Percentiles rank a stretch among this genome's conserved stretches.
phyloP scores from a whole-genome alignment of 2,113 vertebrate species.

The Procavia capensis region DNA sequence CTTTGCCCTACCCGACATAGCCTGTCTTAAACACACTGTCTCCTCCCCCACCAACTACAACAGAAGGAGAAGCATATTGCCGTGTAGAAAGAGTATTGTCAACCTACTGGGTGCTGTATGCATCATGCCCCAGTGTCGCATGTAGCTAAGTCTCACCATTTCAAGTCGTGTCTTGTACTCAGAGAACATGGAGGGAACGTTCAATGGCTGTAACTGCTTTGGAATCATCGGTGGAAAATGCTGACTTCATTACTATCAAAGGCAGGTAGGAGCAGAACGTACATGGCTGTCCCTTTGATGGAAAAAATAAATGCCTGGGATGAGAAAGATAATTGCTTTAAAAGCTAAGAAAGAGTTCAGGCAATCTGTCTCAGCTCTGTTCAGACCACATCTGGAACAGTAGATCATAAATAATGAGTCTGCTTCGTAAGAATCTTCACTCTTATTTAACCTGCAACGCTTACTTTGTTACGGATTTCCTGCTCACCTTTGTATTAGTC shows the following conservation, averaged over 20 bases:
- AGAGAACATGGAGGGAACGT: background rate
- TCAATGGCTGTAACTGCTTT: background rate
- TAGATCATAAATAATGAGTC: background rate
- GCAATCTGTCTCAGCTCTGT: background rate
- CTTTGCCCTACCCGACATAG: background rate
- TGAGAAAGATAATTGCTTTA: background rate
- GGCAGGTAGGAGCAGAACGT: background rate
- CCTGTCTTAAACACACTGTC: background rate
- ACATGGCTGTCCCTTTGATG: background rate
- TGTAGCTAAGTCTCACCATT: background rate
- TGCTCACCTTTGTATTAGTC: background rate
- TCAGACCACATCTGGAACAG: background rate
- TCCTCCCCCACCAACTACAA: fast-evolving
- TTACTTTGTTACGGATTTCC: background rate
- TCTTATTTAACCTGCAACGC: background rate
- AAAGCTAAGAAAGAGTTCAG: background rate
- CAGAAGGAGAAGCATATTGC: fast-evolving
- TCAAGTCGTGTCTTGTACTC: background rate
- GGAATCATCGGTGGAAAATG: background rate
- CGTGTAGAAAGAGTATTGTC: fast-evolving
- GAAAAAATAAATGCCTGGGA: background rate
- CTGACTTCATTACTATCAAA: background rate
- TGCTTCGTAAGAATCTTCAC: background rate
- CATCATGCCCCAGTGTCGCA: too few relatives aligned
- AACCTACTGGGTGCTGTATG: background rate